Evolutionary conservation across 2,113 vertebrate genomes (phyloP), one percentile per base, ranked within the genome.

Genomic region (Microcebus tavaratra): DNA sequence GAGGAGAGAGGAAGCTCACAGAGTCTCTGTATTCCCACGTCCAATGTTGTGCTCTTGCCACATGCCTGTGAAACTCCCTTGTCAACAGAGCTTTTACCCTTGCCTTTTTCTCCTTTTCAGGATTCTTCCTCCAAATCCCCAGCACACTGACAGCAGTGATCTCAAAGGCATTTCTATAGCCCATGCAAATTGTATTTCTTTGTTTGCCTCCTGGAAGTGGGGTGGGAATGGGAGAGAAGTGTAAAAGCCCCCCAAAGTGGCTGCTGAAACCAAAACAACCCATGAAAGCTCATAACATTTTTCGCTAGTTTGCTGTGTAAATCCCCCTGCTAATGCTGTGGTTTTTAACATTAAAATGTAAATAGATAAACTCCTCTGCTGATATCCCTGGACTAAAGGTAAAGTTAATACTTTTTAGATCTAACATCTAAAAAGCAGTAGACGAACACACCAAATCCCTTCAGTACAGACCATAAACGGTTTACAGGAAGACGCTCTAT

Each of bases 211-310:
- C 27, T 81, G n/a, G 79, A 55, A 39, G 50, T 70, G 57, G 65
- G 36, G 31, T 95, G 59, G 91, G 31, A 91, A 96, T 96, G 36
- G 27, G 10, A 73, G 61, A 92, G 70, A 85, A 36, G 7, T 39
- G 67, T 55, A 89, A 95, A 82, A 80, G 53, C 15, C 73, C 73
- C 81, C 81, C 88, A 83, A 39, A 79, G 73, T 55, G 55, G 36
- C 67, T 96, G 53, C 57, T 95, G 79, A 83, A 96, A 87, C 6
- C 61, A 86, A 91, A 97, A 90, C 12, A 63, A 55, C 63, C n/a
- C 55, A 94, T 23, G n/a, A 72, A 92, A 93, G 7, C 89, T 75
- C 48, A 89, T 73, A 80, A 85, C 2, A 72, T 88, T 91, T 59
- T 78, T 70, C n/a, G 65, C 67, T 79, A 59, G 18, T 48, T 97